These are phyloP conservation scores for Camptogramma bilineatum DNA, from an alignment of 2,888 invertebrate species.

Conservation along the genomic window DNA sequence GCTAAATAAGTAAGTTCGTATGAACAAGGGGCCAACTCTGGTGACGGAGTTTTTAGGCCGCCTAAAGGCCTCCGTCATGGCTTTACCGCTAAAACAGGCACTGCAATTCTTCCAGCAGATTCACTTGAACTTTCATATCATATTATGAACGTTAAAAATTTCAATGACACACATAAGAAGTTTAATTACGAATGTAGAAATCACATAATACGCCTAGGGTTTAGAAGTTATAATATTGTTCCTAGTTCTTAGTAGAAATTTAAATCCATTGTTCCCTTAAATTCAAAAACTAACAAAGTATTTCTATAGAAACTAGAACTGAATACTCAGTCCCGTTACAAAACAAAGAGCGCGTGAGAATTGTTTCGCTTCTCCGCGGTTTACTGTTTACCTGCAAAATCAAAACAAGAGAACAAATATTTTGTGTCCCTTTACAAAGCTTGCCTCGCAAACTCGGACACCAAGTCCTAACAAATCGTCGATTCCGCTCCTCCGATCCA, in stretches of 20 bases:
- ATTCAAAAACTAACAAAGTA: neutral
- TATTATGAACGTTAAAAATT: no score
- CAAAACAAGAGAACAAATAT: constrained; percentile 19
- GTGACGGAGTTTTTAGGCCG: no score
- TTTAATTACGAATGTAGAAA: no score
- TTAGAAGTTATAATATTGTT: no score
- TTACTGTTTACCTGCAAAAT: constrained; percentile 19
- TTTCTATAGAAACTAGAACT: neutral
- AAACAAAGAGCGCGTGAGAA: neutral
- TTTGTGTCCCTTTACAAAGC: constrained; percentile 4
- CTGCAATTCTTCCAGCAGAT: no score
- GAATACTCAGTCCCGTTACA: neutral
- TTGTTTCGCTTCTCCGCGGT: constrained; percentile 3
- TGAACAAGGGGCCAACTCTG: no score
- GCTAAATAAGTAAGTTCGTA: no score
- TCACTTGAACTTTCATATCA: no score
- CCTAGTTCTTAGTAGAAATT: no score
- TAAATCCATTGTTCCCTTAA: neutral
- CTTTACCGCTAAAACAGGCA: no score
- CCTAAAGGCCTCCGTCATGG: no score
- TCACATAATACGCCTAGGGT: neutral
- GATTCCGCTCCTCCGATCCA: constrained; percentile 31
- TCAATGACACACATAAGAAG: no score
- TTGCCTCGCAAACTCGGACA: constrained; percentile 15
- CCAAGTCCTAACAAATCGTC: constrained; percentile 20